Base-by-base conservation (phyloP, 2,113 vertebrate genomes). In the Leptodactylus fuscus region DNA sequence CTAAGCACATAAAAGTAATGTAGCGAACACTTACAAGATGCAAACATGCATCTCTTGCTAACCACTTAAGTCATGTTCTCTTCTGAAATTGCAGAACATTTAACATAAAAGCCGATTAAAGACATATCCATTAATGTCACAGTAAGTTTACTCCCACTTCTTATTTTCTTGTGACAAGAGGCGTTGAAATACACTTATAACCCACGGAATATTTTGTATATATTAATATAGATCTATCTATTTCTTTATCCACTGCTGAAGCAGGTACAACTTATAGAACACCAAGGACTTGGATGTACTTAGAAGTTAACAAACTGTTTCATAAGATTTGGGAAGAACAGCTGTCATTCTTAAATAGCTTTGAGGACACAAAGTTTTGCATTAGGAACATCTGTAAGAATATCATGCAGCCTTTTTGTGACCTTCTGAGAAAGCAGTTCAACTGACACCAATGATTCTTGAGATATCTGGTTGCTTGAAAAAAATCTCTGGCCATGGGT, bases 101-200 rank as follows among this genome's bases (percentile, higher is more conserved):
- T 69, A 85, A 53, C 83, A 85, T 85, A 85, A 85, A 85, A 78
- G 83, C 74, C 74, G 27, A 83, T 62, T 75, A 83, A 75, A 76
- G 69, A 58, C 22, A 20, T 46, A 69, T 69, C 58, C 73, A 85
- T 85, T 85, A 85, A 77, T 85, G 83, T 77, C 60, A 53, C 74
- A 53, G 44, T 32, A 32, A 74, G 82, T 67, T 85, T 85, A 51
- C 73, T 22, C 83, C 83, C 83, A 85, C 83, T 73, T 55, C 67
- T 83, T 78, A 41, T 78, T 67, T 36, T 85, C 73, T 46, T 69
- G 38, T 48, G 46, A 65, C 74, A 77, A 53, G 60, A 55, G 77
- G 13, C 5, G 15, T 27, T 27, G n/a, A 44, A n/a, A 13, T 60
- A n/a, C 44, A 27, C 53, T 80, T 27, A 62, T 60, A 62, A 44